phyloP scores from a whole-genome alignment of 2,113 vertebrate species.

The Tupaia tana region DNA sequence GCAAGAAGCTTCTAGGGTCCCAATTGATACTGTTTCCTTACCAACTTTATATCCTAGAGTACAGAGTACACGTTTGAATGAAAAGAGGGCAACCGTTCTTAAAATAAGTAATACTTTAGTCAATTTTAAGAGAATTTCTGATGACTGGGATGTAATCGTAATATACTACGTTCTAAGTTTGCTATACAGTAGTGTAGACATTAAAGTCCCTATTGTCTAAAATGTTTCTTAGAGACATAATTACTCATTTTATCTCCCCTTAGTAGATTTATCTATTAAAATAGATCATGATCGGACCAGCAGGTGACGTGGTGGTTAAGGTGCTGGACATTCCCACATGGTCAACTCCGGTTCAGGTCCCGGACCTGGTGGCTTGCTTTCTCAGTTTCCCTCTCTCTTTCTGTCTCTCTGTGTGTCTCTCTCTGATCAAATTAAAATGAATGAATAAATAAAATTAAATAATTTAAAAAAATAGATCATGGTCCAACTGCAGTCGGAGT shows the following conservation, averaged over 20 bases:
- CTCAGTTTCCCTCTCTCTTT: too few relatives aligned
- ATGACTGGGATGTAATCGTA: conserved; percentile 75
- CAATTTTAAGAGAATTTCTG: conserved; percentile 81
- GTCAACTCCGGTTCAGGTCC: too few relatives aligned
- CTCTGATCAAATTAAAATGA: too few relatives aligned
- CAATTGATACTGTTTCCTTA: conserved; percentile 25
- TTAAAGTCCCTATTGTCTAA: conserved; percentile 63
- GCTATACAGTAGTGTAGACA: conserved; percentile 69
- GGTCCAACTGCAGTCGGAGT: too few relatives aligned
- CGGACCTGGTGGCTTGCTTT: too few relatives aligned
- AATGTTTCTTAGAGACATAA: conserved; percentile 68
- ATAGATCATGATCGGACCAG: not conserved
- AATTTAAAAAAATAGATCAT: too few relatives aligned
- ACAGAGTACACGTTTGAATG: conserved; percentile 74
- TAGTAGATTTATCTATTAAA: conserved; percentile 52
- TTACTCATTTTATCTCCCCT: conserved; percentile 75
- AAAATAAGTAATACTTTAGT: conserved; percentile 83
- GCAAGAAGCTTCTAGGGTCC: not conserved
- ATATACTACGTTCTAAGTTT: conserved; percentile 75
- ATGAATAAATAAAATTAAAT: too few relatives aligned
- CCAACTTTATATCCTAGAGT: conserved; percentile 63
- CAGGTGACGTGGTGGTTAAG: too few relatives aligned
- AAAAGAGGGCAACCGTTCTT: conserved; percentile 85
- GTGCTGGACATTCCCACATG: too few relatives aligned
- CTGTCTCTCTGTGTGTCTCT: too few relatives aligned